phyloP scores from a whole-genome alignment of 2,797 vertebrate genomes.

The Bradypodion pumilum region DNA sequence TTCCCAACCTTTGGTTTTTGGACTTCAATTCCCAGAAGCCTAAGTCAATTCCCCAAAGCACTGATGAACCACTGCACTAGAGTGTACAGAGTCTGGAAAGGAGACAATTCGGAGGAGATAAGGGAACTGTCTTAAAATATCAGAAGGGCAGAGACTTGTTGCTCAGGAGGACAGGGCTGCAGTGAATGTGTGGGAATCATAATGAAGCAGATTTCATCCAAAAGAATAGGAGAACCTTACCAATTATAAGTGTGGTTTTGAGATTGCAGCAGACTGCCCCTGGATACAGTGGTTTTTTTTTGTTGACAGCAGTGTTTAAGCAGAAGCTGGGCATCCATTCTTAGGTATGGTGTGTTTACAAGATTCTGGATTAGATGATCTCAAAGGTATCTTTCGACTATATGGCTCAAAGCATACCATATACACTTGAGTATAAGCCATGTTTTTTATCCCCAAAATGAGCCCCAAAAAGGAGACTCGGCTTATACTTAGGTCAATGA shows the following conservation, averaged over 20 bases:
- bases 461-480: no score
- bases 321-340: neutral
- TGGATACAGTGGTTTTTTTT: neutral
- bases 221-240: neutral
- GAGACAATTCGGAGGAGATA: neutral
- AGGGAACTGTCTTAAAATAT: neutral
- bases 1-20: no score
- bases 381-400: neutral
- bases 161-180: neutral
- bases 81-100: neutral
- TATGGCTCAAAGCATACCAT: neutral
- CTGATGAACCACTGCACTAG: no score
- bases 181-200: neutral
- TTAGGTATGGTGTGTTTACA: neutral
- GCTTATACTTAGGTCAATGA: no score
- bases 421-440: no score
- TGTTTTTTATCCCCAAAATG: no score
- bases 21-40: no score
- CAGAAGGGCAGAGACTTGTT: neutral
- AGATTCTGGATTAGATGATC: neutral
- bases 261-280: neutral
- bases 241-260: neutral
- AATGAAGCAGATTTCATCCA: neutral
- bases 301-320: neutral
- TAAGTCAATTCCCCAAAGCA: no score